Conservation (phyloP, 2,888 invertebrate genomes). For the Meliscaeva auricollis region DNA sequence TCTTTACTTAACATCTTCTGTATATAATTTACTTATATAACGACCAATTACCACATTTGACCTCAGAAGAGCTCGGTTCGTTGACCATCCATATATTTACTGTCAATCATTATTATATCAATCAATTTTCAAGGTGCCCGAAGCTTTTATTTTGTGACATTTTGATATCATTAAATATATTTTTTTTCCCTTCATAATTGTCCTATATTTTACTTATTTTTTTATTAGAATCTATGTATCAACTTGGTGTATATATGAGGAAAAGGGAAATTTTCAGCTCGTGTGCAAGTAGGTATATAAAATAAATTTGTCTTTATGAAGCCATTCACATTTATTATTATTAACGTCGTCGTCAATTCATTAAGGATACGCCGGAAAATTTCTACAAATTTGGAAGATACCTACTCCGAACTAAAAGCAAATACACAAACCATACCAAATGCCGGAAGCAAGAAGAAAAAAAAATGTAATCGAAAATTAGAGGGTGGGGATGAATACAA, state of each 20-base stretch:
- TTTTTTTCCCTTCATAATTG: neutral
- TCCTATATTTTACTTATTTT: neutral
- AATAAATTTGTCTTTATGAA: slow-evolving; percentile 35
- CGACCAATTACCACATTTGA: neutral
- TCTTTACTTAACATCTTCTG: too few relatives aligned
- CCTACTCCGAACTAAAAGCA: neutral
- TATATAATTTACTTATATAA: neutral
- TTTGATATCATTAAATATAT: slow-evolving; percentile 16
- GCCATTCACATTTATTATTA: slow-evolving; percentile 27
- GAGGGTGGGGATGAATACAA: slow-evolving; percentile 27
- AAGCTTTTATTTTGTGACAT: neutral
- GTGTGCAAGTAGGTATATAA: neutral
- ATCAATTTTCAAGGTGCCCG: neutral
- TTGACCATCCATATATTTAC: neutral
- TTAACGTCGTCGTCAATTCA: slow-evolving; percentile 16
- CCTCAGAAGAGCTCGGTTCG: neutral
- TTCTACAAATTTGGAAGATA: neutral
- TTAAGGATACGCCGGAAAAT: neutral
- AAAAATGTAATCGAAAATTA: slow-evolving; percentile 50
- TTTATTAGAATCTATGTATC: neutral
- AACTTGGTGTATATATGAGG: neutral
- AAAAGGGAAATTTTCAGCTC: neutral
- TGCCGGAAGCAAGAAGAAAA: neutral
- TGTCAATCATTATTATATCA: neutral
- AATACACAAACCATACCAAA: neutral